Conservation (phyloP, 1,140 invertebrate species). For the Himalopsyche phryganea region DNA sequence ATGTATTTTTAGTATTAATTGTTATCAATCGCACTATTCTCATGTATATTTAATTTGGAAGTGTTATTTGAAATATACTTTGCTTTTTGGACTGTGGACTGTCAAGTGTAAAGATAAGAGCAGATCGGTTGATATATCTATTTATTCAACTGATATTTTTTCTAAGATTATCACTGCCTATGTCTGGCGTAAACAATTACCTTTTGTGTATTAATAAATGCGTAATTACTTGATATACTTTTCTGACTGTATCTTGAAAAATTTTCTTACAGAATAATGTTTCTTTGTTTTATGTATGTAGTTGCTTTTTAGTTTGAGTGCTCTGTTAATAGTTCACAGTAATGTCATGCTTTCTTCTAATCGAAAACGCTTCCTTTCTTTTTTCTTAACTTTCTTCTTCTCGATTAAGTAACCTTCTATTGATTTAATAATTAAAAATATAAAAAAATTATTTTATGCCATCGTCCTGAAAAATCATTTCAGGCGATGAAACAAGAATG, state of each 20-base stretch:
- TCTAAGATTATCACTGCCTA: too few relatives aligned
- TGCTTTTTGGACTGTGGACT: not conserved
- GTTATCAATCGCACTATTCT: slow-evolving; percentile 5
- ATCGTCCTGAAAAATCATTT: slow-evolving; percentile 3
- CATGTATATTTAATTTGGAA: not conserved
- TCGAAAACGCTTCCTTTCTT: not conserved
- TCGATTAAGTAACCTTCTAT: not conserved
- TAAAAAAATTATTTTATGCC: slow-evolving; percentile 22
- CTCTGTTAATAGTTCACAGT: too few relatives aligned
- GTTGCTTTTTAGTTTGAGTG: too few relatives aligned
- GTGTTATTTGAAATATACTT: too few relatives aligned
- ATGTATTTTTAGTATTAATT: slow-evolving; percentile 2
- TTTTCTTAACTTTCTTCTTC: slow-evolving; percentile 1
- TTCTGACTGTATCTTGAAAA: too few relatives aligned
- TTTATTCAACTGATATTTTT: too few relatives aligned
- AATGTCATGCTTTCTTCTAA: too few relatives aligned
- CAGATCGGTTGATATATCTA: not conserved
- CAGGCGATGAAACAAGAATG: slow-evolving; percentile 45
- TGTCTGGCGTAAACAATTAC: too few relatives aligned
- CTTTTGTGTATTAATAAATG: too few relatives aligned
- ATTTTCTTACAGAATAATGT: too few relatives aligned
- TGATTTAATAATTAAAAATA: slow-evolving; percentile 4
- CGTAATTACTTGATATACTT: too few relatives aligned
- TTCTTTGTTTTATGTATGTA: too few relatives aligned
- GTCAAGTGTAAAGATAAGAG: not conserved